Conservation (phyloP, 2,888 invertebrate species). For the Nebria brevicollis region DNA sequence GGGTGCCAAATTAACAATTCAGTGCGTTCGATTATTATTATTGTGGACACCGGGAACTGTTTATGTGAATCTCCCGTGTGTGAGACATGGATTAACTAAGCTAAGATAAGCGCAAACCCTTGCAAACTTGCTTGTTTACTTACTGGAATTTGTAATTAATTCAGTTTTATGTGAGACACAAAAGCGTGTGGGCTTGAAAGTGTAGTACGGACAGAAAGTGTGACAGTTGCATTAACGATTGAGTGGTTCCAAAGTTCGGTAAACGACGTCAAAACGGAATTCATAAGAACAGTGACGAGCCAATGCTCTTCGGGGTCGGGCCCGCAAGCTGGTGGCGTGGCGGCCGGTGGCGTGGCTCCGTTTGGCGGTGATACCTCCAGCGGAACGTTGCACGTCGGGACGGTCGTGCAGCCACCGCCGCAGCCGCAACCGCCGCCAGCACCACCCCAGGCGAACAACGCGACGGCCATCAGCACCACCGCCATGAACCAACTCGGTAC, state of each 20-base stretch:
- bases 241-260: constrained; percentile 37
- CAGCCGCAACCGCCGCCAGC: constrained; percentile 55
- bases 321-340: constrained; percentile 52
- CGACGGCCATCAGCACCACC: constrained; percentile 57
- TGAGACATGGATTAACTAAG: too few species aligned
- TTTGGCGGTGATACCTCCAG: constrained; percentile 59
- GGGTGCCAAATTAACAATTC: not conserved
- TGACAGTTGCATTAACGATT: not conserved
- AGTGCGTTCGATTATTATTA: not conserved
- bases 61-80: too few species aligned
- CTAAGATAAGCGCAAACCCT: too few species aligned
- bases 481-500: constrained; percentile 92
- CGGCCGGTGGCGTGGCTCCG: constrained; percentile 56
- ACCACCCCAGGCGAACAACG: constrained; percentile 49
- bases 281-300: constrained; percentile 58
- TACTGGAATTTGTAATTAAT: too few species aligned
- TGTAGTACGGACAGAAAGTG: constrained; percentile 10
- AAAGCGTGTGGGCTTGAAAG: constrained; percentile 31
- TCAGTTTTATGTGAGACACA: too few species aligned
- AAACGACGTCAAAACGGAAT: constrained; percentile 58
- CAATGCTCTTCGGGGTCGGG: constrained; percentile 59
- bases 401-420: constrained; percentile 54
- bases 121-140: too few species aligned
- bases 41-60: not conserved
- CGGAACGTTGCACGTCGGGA: constrained; percentile 56